These are phyloP conservation scores for Microctonus aethiopoides DNA, from an alignment of 2,888 invertebrate genomes.

Conservation along the genomic window DNA sequence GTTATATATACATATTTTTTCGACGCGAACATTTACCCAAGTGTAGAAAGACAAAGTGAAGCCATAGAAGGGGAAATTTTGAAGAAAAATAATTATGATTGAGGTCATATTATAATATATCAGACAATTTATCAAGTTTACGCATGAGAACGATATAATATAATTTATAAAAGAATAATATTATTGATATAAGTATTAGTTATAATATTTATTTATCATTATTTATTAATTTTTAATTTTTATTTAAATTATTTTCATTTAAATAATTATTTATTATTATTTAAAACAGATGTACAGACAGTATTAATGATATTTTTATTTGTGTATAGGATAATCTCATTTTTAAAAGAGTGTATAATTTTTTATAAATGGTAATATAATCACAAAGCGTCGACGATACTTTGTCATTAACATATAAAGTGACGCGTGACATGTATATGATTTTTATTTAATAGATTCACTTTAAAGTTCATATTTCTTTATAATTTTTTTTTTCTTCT, in stretches of 20 bases:
- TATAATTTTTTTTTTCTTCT: not conserved
- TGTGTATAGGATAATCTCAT: not conserved
- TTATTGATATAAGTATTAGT: not conserved
- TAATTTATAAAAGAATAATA: not conserved
- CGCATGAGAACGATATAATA: not conserved
- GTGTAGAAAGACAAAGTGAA: not conserved
- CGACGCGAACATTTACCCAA: not conserved
- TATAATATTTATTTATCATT: not conserved
- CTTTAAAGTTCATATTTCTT: constrained; percentile 1
- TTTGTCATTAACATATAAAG: not conserved
- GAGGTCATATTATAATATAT: not conserved
- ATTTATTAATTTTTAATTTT: too few species aligned
- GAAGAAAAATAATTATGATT: not conserved
- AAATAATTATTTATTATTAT: not conserved
- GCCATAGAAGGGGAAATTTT: not conserved
- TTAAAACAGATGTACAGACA: too few species aligned
- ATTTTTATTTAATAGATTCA: not conserved
- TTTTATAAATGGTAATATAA: not conserved
- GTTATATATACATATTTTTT: not conserved
- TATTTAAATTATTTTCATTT: too few species aligned
- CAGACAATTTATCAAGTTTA: not conserved
- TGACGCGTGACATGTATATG: not conserved
- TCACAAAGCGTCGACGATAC: not conserved
- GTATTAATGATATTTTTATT: too few species aligned
- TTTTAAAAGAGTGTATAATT: not conserved